Evolutionary conservation across 2,888 invertebrate species (phyloP), one percentile per base, ranked within the genome.

Genomic region (Trissoscelio sp.): DNA sequence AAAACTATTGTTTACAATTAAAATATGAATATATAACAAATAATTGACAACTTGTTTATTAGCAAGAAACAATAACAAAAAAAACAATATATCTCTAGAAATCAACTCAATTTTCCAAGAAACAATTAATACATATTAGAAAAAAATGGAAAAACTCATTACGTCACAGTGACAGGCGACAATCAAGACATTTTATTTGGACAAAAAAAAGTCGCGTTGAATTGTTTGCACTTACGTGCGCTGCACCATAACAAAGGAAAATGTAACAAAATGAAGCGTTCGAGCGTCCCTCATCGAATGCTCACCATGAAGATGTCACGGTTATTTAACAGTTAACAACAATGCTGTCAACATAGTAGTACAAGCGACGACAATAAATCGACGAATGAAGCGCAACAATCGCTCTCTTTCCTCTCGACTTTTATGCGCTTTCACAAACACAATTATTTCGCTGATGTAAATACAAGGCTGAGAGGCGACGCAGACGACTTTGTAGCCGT

Each of bases 241-340:
- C 6, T 24, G 24, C 6, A 24, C 24, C 3, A 24, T 24, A n/a
- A n/a, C n/a, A n/a, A n/a, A n/a, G n/a, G n/a, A n/a, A n/a, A n/a
- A n/a, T n/a, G n/a, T n/a, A 20, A 2, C 2, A 12, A 51, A n/a
- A 28, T 5, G 6, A 28, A 28, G 28, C 28, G 6, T 3, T 5
- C 22, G 22, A 18, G 14, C 16, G n/a, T 7, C 44, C 34, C 34
- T n/a, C n/a, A n/a, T 3, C 44, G 1, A 9, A 31, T 37, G 5
- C 60, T 60, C 28, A 60, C 60, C 60, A 60, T 60, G 44, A 60
- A 60, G 60, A 44, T 42, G 20, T 20, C 34, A 42, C 60, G 18
- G n/a, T 42, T 60, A 44, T 60, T 60, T 44, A 7, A 28, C 14
- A 24, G 60, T 60, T n/a, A n/a, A n/a, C 60, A 60, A 28, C 28